Base-by-base conservation (phyloP, 1,140 invertebrate species). In the Cotesia typhae region DNA sequence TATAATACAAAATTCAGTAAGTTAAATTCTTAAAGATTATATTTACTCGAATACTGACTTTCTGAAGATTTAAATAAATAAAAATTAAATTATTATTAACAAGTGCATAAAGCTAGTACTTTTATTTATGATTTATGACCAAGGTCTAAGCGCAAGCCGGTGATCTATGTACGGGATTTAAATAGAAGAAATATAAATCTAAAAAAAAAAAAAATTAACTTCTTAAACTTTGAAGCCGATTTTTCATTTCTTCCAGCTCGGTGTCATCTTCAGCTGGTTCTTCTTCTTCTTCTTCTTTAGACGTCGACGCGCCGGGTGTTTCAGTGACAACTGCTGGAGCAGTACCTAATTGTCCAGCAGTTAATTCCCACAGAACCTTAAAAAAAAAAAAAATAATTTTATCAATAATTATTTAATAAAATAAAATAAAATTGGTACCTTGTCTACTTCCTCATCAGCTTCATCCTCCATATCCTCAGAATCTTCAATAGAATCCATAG, bases 341-440 rank as follows among this genome's bases (percentile, higher is more conserved):
- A 86, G 94, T 94, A 37, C 96, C 96, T 63, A 98, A 87, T 83
- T 95, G 93, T 64, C 97, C 98, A 80, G 95, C 93, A 2, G 97
- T 98, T 2, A 99, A 87, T 87, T 99, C 97, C 93, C 93, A 98
- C 10, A 99, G 87, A n/a, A 99, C 91, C 92, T 94, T n/a, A 4
- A 67, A 76, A 7, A 75, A 71, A 74, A 73, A 68, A 77, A 66
- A 73, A 67, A 76, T 38, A 57, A 7, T 73, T 36, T 41, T 28
- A 7, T 28, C 20, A 38, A 51, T 47, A 47, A 47, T 28, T 28
- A 28, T 28, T 28, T 28, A 2, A 28, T 28, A 28, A 28, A 28
- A 28, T 28, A 28, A 28, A 28, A 28, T 68, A 51, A 14, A 37
- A n/a, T 37, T 51, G 41, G 79, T 86, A 92, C 94, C 88, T 97